Evolutionary conservation across 2,113 vertebrate genomes (phyloP).

Genomic region (Amblyopsis rosae): DNA sequence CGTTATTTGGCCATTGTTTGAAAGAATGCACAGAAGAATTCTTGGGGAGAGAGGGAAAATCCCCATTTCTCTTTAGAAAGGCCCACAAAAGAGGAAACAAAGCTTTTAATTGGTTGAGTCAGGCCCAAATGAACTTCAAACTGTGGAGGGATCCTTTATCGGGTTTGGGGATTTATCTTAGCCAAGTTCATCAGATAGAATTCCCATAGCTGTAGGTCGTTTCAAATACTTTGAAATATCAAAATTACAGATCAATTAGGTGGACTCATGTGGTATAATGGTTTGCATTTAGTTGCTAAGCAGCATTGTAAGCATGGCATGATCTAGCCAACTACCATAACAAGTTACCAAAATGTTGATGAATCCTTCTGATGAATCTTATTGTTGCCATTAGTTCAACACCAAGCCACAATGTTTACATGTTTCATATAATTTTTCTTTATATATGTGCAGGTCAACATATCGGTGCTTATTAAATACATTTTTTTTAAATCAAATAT

Average conservation of each 20-base stretch:
- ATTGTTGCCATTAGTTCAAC: too few species aligned
- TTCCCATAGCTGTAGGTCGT: not conserved
- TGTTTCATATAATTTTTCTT: not conserved
- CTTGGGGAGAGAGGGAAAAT: not conserved
- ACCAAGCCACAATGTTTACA: not conserved
- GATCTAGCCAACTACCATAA: not conserved
- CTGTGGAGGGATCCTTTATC: not conserved
- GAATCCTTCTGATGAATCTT: too few species aligned
- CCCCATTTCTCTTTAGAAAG: not conserved
- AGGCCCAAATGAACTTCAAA: slow-evolving; percentile 23
- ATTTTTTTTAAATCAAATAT: too few species aligned
- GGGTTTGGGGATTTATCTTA: not conserved
- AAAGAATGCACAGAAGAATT: not conserved
- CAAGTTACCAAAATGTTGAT: too few species aligned
- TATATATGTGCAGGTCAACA: not conserved
- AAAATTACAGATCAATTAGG: too few species aligned
- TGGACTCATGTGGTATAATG: too few species aligned
- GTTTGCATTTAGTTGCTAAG: not conserved
- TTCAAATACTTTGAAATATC: not conserved
- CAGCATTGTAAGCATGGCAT: not conserved
- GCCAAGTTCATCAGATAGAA: not conserved
- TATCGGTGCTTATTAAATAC: too few species aligned
- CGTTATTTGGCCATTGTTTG: slow-evolving; percentile 8
- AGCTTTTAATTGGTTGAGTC: slow-evolving; percentile 25
- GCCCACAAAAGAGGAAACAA: slow-evolving; percentile 24